Base-by-base conservation (phyloP, 2,113 vertebrate species). In the Xenopus laevis region DNA sequence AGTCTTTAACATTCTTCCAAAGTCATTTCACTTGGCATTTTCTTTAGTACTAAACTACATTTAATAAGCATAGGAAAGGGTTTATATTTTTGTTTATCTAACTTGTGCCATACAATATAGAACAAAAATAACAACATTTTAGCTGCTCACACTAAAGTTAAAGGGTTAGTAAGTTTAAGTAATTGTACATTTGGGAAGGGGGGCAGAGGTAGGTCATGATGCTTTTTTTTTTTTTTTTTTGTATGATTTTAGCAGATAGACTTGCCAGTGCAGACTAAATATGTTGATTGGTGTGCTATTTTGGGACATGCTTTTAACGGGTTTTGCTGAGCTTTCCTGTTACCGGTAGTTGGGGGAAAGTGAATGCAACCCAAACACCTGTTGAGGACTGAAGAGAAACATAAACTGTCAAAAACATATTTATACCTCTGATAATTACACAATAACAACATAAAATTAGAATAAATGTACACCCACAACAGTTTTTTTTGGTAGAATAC, bases 361-460 rank as follows among this genome's bases (percentile, higher is more conserved):
- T 69, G 66, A 76, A 61, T 63, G 47, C n/a, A 20, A 52, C 9
- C 18, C 46, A 63, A 20, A 69, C 73, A 76, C 73, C 73, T 76
- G 73, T 62, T 69, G 65, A 50, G 65, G 55, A 23, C 27, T 61
- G n/a, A 68, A 65, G 62, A 73, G 62, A 47, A 60, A 62, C 17
- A 68, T 13, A 68, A 75, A 75, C 72, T 65, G 72, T 40, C 65
- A 68, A 16, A 60, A 67, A 75, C 40, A 52, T 75, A 75, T 75
- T 68, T 75, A 68, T 75, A 68, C n/a, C 67, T 17, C 68, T 75
- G 20, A 40, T 53, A 61, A 55, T 44, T 68, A 68, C 50, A 68
- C 7, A 61, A 50, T 16, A 50, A 55, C 53, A 55, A n/a, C 53
- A 55, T 16, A 8, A 55, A 55, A 55, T 55, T n/a, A 55, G 17